Evolutionary conservation across 2,888 invertebrate species (phyloP), one percentile per base, ranked within the genome.

Genomic region (Drosophila hamatofila): DNA sequence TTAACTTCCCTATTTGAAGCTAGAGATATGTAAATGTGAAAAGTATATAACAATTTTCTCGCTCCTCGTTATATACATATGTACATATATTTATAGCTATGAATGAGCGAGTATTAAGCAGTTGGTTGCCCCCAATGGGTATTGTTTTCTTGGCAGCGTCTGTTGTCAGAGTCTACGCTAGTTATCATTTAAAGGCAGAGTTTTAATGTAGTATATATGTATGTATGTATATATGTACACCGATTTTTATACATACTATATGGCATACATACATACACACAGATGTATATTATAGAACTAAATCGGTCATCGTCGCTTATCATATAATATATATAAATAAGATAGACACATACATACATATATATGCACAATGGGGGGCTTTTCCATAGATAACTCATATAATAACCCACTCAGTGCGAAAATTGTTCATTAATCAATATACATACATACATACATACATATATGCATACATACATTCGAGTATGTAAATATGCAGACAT

Each of bases 401-500:
- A 69, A 67, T 66, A 72, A 35, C 18, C 18, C 56, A 73, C 60
- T 67, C 52, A 77, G 71, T 76, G 81, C 77, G 71, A 78, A 84
- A 80, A 80, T 82, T 72, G 80, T 82, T 79, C 82, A 79, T 81
- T 82, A 84, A 84, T 84, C 87, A 85, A 78, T 77, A 78, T 60
- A 33, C 30, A 11, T 33, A 42, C 41, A 21, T 41, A 27, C 25
- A 8, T 18, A 44, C 12, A 16, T 23, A 56, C 39, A n/a, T 64
- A 33, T 0, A 4, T 37, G 55, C 16, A 8, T 57, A 46, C 46
- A 42, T 27, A 21, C n/a, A 30, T 49, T 12, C 51, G 39, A 46
- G 12, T 46, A 62, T 49, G 54, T 55, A 41, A 52, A 46, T 62
- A 49, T 62, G 52, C 52, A 25, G n/a, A 44, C 46, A 65, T 30